Percentiles rank a stretch among this genome's conserved stretches.
phyloP scores from a whole-genome alignment of 2,113 vertebrate genomes.

The Himantopus leucocephalus region DNA sequence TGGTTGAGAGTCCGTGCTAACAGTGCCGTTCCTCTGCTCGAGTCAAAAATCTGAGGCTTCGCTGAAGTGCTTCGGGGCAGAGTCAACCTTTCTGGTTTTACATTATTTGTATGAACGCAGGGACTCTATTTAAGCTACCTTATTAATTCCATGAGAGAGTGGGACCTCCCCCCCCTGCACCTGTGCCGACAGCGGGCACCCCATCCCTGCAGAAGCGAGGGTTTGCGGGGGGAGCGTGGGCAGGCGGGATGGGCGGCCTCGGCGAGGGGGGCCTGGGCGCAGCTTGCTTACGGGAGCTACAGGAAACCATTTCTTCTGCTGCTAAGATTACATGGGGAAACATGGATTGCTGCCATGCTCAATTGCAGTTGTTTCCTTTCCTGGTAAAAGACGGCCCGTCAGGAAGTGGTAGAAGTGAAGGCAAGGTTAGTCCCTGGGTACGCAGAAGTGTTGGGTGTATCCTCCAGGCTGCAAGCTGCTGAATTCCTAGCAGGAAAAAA shows the following conservation, averaged over 20 bases:
- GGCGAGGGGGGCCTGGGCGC: accelerated
- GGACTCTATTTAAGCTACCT: neutral
- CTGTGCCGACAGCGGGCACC: accelerated
- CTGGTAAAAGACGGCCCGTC: neutral
- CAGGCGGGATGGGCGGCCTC: accelerated
- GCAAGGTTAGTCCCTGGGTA: neutral
- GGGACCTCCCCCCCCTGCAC: neutral
- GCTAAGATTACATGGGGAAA: neutral
- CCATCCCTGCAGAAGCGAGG: neutral
- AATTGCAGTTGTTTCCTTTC: neutral
- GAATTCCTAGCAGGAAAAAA: neutral
- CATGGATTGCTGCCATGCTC: conserved; percentile 10
- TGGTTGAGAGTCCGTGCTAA: neutral
- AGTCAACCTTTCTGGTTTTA: neutral
- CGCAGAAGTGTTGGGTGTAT: neutral
- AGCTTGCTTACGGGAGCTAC: neutral
- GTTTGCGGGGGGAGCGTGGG: neutral
- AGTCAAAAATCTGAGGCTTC: neutral
- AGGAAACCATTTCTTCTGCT: conserved; percentile 16
- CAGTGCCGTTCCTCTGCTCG: neutral
- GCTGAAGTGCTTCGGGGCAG: neutral
- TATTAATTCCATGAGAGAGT: neutral
- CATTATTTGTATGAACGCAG: neutral
- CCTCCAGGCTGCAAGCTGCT: neutral
- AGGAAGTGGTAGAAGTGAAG: neutral